phyloP scores from a whole-genome alignment of 2,888 invertebrate genomes.

The Pachycephus smyrnensis region DNA sequence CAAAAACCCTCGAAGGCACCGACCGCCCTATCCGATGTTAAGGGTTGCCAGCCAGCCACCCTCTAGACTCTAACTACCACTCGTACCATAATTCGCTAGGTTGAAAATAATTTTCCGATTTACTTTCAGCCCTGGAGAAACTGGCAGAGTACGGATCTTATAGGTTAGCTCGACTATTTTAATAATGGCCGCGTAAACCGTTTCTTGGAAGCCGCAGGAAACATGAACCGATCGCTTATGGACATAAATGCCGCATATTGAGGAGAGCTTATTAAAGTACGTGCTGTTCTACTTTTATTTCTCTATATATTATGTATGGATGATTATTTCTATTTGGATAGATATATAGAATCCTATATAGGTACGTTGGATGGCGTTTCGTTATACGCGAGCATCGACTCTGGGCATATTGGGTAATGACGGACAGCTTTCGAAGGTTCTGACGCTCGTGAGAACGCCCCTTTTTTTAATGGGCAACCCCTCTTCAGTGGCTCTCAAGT shows the following conservation, averaged over 20 bases:
- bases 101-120: background rate
- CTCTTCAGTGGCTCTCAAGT: constrained; percentile 18
- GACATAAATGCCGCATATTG: background rate
- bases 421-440: constrained; percentile 16
- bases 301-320: background rate
- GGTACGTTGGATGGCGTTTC: background rate
- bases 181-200: background rate
- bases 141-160: background rate
- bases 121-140: background rate
- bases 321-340: background rate
- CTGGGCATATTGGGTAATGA: constrained; percentile 17
- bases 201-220: background rate
- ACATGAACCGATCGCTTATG: background rate
- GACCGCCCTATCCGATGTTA: background rate
- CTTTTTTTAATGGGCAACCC: constrained; percentile 19
- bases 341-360: background rate
- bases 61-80: background rate
- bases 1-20: background rate
- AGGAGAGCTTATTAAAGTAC: background rate
- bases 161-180: background rate
- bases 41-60: background rate
- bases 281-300: background rate
- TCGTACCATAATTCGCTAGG: background rate
- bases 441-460: constrained; percentile 19
- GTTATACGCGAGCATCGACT: background rate